Evolutionary conservation across 1,140 invertebrate genomes (phyloP), one percentile per base, ranked within the genome.

Genomic region (Gryon sp.): DNA sequence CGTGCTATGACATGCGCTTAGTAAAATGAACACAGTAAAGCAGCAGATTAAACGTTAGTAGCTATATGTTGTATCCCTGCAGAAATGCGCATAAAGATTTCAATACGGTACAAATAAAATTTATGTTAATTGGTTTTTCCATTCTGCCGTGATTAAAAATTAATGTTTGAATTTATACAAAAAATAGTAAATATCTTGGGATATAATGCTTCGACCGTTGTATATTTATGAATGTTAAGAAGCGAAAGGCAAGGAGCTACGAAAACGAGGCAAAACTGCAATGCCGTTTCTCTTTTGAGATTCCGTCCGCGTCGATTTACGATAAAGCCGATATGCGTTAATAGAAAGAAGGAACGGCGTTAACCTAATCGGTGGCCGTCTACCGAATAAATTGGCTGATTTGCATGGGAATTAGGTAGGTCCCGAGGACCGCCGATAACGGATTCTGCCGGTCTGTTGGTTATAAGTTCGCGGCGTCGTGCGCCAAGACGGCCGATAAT

Each of bases 381-480:
- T 75, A 72, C 81, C 68, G 85, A 84, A 86, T 87, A 87, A 87
- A 87, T 86, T 87, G 81, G 81, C 81, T 86, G 79, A 87, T 87
- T 87, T 87, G 83, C 84, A 87, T 87, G 80, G 83, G 82, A 87
- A 87, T 86, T 84, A 80, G 80, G 81, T 79, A 82, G 81, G 72
- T 77, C 79, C 52, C 34, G 68, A 74, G 57, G 82, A 78, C 73
- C 70, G 36, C 32, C 55, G 43, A 73, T 68, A 72, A 78, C 69
- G 66, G 73, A 78, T 43, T 75, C 41, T 57, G 59, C 11, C 73
- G 65, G 36, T 62, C 62, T n/a, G n/a, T n/a, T n/a, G n/a, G n/a
- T n/a, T n/a, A n/a, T n/a, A n/a, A n/a, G n/a, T 55, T 48, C 30
- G 50, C 43, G 41, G 32, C 68, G 22, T 11, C 57, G 20, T 52